A percentile compares a stretch with the other conserved stretches of the same genome.
Evolutionary conservation across 2,888 invertebrate genomes (phyloP).

Genomic region (Eucera pruinosa): DNA sequence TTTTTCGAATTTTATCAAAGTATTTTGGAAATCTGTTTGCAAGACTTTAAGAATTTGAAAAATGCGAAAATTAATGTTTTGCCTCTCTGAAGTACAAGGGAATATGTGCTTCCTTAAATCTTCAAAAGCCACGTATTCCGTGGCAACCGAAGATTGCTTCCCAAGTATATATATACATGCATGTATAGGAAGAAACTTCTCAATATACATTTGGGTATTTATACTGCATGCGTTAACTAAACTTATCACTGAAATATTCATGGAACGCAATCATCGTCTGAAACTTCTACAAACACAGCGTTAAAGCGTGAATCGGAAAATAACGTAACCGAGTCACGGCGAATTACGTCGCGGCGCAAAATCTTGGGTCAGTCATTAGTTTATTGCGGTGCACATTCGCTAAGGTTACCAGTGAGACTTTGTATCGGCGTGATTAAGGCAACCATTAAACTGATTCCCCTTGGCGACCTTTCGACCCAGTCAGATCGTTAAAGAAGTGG

Average conservation of each 20-base stretch:
- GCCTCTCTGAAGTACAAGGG: too few species aligned
- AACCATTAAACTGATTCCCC: slow-evolving; percentile 42
- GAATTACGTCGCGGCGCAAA: slow-evolving; percentile 30
- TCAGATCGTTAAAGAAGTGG: slow-evolving; percentile 7
- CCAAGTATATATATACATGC: too few species aligned
- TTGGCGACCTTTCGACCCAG: slow-evolving; percentile 34
- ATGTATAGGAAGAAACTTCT: too few species aligned
- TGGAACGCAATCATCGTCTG: background rate
- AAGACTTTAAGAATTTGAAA: too few species aligned
- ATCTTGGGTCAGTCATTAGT: slow-evolving; percentile 46
- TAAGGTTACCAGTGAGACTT: slow-evolving; percentile 25
- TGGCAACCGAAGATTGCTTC: too few species aligned
- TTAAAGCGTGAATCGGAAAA: slow-evolving; percentile 20
- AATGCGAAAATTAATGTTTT: too few species aligned
- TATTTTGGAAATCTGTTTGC: too few species aligned
- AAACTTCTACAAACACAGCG: background rate
- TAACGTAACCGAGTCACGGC: slow-evolving; percentile 25
- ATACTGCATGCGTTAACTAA: slow-evolving; percentile 11
- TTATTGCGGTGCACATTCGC: slow-evolving; percentile 35
- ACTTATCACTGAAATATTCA: background rate
- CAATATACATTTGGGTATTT: background rate
- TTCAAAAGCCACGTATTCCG: too few species aligned
- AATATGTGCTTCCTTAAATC: too few species aligned
- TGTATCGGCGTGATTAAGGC: slow-evolving; percentile 32
- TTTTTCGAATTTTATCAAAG: too few species aligned